Percentiles rank a stretch among this genome's conserved stretches.
Evolutionary conservation across 1,140 invertebrate species (phyloP).

Genomic region (Nixonia krombeini): DNA sequence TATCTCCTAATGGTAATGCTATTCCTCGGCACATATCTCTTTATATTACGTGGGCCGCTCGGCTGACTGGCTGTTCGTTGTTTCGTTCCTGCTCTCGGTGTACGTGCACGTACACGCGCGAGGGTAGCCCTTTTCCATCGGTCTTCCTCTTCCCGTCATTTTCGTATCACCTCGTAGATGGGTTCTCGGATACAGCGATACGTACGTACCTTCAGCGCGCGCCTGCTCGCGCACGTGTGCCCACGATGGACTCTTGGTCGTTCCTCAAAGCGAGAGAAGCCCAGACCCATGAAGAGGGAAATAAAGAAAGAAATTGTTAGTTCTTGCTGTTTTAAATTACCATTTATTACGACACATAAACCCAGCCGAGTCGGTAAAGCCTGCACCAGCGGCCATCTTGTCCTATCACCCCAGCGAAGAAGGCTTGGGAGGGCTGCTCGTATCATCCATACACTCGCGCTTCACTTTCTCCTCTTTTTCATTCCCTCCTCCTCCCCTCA

Average conservation of each 20-base stretch:
- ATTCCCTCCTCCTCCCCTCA: slow-evolving; percentile 16
- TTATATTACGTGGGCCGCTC: slow-evolving; percentile 67
- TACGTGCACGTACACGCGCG: slow-evolving; percentile 41
- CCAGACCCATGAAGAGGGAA: slow-evolving; percentile 54
- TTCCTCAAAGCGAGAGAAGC: slow-evolving; percentile 39
- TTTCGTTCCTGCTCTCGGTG: slow-evolving; percentile 47
- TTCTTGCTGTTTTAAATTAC: slow-evolving; percentile 74
- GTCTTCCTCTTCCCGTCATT: slow-evolving; percentile 18
- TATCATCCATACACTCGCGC: slow-evolving; percentile 38
- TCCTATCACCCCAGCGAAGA: slow-evolving; percentile 50
- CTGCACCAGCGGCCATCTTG: slow-evolving; percentile 68
- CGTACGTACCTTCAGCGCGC: slow-evolving; percentile 35
- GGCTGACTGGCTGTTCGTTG: slow-evolving; percentile 57
- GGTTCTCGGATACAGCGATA: slow-evolving; percentile 8
- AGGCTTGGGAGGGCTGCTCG: slow-evolving; percentile 20
- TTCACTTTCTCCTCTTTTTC: slow-evolving; percentile 17
- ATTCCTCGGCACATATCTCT: slow-evolving; percentile 70
- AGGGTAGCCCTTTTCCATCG: slow-evolving; percentile 46
- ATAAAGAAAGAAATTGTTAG: slow-evolving; percentile 73
- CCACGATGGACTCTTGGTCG: slow-evolving; percentile 39
- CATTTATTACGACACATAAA: slow-evolving; percentile 73
- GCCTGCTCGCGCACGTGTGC: slow-evolving; percentile 25
- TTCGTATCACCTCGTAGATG: slow-evolving; percentile 27
- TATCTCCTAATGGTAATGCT: slow-evolving; percentile 72
- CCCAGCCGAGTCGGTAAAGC: slow-evolving; percentile 54